phyloP scores from a whole-genome alignment of 2,888 invertebrate genomes.

The Rhodophaea formosa region DNA sequence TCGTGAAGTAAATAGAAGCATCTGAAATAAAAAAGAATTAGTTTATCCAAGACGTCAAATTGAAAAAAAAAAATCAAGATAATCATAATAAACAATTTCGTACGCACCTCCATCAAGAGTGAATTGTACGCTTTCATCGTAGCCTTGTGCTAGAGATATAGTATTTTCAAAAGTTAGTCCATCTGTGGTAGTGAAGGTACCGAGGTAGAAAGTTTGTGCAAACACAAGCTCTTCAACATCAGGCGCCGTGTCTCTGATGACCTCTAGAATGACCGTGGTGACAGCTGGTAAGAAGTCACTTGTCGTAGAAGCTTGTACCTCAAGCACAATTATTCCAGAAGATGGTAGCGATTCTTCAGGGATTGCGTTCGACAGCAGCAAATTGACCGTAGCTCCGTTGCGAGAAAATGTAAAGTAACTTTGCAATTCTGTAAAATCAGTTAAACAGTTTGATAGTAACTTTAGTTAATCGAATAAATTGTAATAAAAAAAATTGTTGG shows the following conservation, averaged over 20 bases:
- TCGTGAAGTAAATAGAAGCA: background rate
- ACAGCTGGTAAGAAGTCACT: background rate
- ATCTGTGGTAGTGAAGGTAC: slow-evolving; percentile 15
- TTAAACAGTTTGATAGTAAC: no score
- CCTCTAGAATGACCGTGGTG: slow-evolving; percentile 18
- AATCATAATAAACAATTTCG: background rate
- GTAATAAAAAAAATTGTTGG: slow-evolving; percentile 8
- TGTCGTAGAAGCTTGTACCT: background rate
- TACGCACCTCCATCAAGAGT: slow-evolving; percentile 36
- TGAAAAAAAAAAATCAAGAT: no score
- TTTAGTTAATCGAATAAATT: background rate
- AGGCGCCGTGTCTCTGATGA: slow-evolving; percentile 23
- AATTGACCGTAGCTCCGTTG: background rate
- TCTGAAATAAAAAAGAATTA: background rate
- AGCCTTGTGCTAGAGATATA: slow-evolving; percentile 33
- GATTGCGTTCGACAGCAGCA: background rate
- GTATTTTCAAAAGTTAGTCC: slow-evolving; percentile 31
- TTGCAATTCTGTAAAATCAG: no score
- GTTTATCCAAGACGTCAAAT: no score
- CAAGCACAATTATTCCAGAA: background rate
- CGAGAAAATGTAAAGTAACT: background rate
- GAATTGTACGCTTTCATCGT: slow-evolving; percentile 35
- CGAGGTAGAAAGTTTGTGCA: slow-evolving; percentile 34
- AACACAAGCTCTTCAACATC: slow-evolving; percentile 17
- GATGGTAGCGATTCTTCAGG: background rate